Evolutionary conservation across 2,797 vertebrate genomes (phyloP), one percentile per base, ranked within the genome.

Genomic region (Sebastes alutus): DNA sequence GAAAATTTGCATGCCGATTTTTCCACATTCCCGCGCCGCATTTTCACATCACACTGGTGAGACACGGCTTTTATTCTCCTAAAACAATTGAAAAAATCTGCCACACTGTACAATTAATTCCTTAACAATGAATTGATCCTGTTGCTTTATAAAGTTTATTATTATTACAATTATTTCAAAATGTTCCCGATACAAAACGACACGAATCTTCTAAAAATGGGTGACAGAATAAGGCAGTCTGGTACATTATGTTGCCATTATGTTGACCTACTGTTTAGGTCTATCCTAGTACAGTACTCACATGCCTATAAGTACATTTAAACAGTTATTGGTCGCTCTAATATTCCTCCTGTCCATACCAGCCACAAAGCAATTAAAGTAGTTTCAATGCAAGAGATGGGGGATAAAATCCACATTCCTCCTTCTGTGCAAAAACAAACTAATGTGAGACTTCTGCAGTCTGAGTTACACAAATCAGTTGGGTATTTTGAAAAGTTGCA

Each of bases 401-500:
- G n/a, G 30, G 58, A 59, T 18, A 58, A 63, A 77, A 72, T 56
- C 30, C 6, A 22, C 20, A 64, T 35, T 61, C 32, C 16, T 63
- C 3, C 35, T 38, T 30, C 52, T n/a, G 25, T 22, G 20, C 29
- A 77, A 55, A 69, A 72, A 71, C 20, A 59, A 70, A 72, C 80
- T 52, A 77, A 63, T 46, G 52, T 65, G 52, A 58, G 23, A 16
- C 54, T 62, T 62, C 32, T 20, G 35, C 27, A 61, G 49, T 30
- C 56, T 25, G 55, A 66, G 6, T 66, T 25, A 18, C 46, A 63
- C 9, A 46, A 75, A 75, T 76, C 54, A 25, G 33, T 60, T 38
- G 55, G 61, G 63, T 66, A 61, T 72, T 69, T 83, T 63, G 8
- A 16, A 79, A 54, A 58, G 76, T 69, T 30, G 25, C 8, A 25